Evolutionary conservation across 2,797 vertebrate species (phyloP), one percentile per base, ranked within the genome.

Genomic region (Helostoma temminkii): DNA sequence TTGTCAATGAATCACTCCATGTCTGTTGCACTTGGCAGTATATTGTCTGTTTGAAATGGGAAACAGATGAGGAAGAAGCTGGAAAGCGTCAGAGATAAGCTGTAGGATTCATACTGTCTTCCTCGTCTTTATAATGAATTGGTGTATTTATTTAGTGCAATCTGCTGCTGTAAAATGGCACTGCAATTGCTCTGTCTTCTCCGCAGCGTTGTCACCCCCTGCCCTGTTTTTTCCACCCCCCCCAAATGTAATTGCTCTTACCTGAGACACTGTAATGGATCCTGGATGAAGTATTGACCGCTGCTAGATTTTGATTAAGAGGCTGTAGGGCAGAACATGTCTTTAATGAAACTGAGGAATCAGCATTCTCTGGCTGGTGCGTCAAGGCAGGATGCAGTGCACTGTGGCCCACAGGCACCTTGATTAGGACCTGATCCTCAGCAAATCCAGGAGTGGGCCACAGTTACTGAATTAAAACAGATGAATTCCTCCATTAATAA

Each of bases 211-310:
- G 71, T 71, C 78, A 39, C 46, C 75, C 65, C 58, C 61, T 18
- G 36, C 65, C 50, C 39, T 46, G 34, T 55, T 42, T 16, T 42
- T 6, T 41, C 64, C 50, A 22, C 2, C 34, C 32, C 46, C 80
- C 30, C 54, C 61, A 88, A 90, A 94, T 93, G 90, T 93, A 95
- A 94, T 96, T 95, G 93, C 77, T 83, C 68, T 80, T 84, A 95
- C 94, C 94, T 93, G 94, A 93, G 91, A 91, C 87, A 91, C 91
- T 90, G 92, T 86, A 90, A 95, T 93, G 90, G 83, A 91, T 92
- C 94, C 93, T 94, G 91, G 93, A 96, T 94, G 93, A 95, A 94
- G 91, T 95, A 95, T 96, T 96, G 95, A 96, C 91, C 85, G 62
- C 80, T 81, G 87, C 93, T 88, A 90, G 88, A 88, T 95, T 95